A percentile compares a stretch with the other conserved stretches of the same genome.
phyloP scores from a whole-genome alignment of 2,888 invertebrate genomes.

The Chrysina gloriosa region DNA sequence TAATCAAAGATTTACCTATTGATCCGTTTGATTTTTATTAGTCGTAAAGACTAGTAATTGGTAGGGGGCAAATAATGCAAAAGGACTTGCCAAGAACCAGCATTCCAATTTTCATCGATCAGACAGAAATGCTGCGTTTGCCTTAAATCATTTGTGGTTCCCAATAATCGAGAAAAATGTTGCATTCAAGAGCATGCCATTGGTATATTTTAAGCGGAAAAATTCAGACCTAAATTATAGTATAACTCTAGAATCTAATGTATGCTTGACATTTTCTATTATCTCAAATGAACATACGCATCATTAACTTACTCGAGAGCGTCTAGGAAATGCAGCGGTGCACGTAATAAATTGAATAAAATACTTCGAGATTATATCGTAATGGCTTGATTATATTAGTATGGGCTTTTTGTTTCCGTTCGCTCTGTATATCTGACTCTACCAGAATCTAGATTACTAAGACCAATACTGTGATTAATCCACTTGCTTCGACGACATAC shows the following conservation, averaged over 20 bases:
- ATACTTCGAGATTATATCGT: conserved; percentile 23
- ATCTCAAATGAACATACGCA: conserved; percentile 11
- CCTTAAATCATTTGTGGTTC: too few species aligned
- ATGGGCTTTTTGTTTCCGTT: conserved; percentile 16
- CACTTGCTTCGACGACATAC: background rate
- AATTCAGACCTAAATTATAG: background rate
- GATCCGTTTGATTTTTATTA: too few species aligned
- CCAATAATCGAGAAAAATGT: too few species aligned
- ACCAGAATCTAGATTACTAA: conserved; percentile 10
- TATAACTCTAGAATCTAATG: background rate
- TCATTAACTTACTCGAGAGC: conserved; percentile 12
- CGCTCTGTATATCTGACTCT: background rate
- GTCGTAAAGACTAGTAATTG: too few species aligned
- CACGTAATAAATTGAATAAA: conserved; percentile 21
- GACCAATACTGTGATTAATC: conserved; percentile 3
- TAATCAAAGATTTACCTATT: too few species aligned
- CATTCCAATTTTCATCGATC: too few species aligned
- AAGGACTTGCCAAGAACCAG: too few species aligned
- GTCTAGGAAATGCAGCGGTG: conserved; percentile 16
- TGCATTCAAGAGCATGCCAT: background rate
- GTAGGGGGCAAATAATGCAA: too few species aligned
- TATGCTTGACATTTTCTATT: conserved; percentile 12
- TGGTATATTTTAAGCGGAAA: background rate
- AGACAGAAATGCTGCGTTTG: too few species aligned
- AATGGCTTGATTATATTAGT: conserved; percentile 19